Evolutionary conservation across 2,113 vertebrate species (phyloP).

Genomic region (Tinamus guttatus): DNA sequence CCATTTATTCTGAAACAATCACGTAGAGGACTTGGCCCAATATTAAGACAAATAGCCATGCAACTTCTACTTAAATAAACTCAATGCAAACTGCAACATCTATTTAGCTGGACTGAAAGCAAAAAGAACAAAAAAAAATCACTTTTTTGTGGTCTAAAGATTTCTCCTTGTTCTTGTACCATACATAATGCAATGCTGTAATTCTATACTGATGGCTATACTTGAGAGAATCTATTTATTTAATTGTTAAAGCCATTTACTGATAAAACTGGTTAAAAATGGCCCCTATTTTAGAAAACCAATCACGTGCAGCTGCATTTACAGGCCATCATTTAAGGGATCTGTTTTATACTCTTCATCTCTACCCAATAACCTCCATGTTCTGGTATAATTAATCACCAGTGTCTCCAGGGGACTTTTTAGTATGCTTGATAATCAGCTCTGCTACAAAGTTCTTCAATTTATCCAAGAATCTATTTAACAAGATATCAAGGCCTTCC

Average conservation of each 20-base stretch:
- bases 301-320: neutral
- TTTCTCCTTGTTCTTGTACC: neutral
- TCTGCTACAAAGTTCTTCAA: neutral
- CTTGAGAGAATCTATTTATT: slow-evolving; percentile 44
- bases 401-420: neutral
- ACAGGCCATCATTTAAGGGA: neutral
- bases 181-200: neutral
- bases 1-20: neutral
- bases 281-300: slow-evolving; percentile 19
- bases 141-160: neutral
- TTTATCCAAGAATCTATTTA: slow-evolving; percentile 10
- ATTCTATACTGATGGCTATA: neutral
- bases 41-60: neutral
- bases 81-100: neutral
- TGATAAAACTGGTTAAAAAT: slow-evolving; percentile 19
- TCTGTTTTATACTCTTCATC: neutral
- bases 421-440: neutral
- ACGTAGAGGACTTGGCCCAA: neutral
- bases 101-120: neutral
- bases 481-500: neutral
- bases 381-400: neutral
- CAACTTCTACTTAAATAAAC: neutral
- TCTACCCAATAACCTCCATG: slow-evolving; percentile 4
- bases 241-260: slow-evolving; percentile 23
- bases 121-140: neutral